Evolutionary conservation across 2,888 invertebrate genomes (phyloP).

Genomic region (Orthosia gracilis): DNA sequence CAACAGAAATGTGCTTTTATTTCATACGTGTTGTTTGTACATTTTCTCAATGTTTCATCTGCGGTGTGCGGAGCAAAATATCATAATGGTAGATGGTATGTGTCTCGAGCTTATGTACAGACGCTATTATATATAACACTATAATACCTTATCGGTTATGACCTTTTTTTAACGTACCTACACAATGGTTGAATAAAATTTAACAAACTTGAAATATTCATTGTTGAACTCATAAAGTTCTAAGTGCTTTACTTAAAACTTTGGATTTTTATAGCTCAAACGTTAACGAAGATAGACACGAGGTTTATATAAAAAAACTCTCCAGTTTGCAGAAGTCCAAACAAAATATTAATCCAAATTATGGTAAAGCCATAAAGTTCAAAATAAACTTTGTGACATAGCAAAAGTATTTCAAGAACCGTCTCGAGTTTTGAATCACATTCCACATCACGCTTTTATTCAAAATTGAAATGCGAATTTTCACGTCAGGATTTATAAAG

Average conservation of each 20-base stretch:
- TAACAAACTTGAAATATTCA: not conserved
- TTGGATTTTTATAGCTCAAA: not conserved
- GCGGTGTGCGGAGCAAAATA: conserved; percentile 26
- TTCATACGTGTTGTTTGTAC: conserved; percentile 40
- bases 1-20: conserved; percentile 49
- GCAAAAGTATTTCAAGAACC: conserved; percentile 26
- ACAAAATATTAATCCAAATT: conserved; percentile 22
- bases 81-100: conserved; percentile 32
- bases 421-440: conserved; percentile 37
- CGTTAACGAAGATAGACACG: not conserved
- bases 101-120: conserved; percentile 31
- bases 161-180: not conserved
- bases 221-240: not conserved
- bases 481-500: conserved; percentile 64
- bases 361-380: conserved; percentile 12
- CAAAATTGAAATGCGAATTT: conserved; percentile 62
- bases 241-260: not conserved
- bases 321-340: not conserved
- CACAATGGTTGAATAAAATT: not conserved
- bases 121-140: conserved; percentile 27
- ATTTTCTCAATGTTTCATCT: conserved; percentile 44
- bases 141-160: conserved; percentile 4
- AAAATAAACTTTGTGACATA: conserved; percentile 30
- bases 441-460: conserved; percentile 48
- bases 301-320: not conserved